Conservation (phyloP, 2,113 vertebrate species). For the Laterallus jamaicensis region DNA sequence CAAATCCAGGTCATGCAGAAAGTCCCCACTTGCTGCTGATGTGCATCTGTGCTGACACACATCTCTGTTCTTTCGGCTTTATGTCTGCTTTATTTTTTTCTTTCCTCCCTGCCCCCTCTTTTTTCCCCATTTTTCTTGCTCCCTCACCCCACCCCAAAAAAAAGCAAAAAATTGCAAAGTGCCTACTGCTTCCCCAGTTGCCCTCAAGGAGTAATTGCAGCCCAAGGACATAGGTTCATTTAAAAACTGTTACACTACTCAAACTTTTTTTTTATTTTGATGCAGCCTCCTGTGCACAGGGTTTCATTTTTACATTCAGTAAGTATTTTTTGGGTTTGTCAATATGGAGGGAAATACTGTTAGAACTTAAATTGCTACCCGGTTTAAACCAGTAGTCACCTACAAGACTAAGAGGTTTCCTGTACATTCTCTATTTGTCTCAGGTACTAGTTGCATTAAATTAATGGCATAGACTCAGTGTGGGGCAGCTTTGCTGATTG, state of each 20-base stretch:
- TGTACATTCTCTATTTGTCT: not conserved
- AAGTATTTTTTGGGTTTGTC: not conserved
- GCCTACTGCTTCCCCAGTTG: not conserved
- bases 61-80: not conserved
- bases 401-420: accelerated
- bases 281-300: not conserved
- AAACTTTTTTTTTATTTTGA: not conserved
- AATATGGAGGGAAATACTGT: not conserved
- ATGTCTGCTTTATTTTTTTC: not conserved
- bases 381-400: not conserved
- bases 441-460: not conserved
- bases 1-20: not conserved
- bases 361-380: not conserved
- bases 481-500: not conserved
- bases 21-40: not conserved
- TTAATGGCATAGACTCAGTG: not conserved
- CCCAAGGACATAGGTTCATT: not conserved
- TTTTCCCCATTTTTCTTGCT: no score
- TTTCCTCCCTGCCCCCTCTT: not conserved
- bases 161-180: not conserved
- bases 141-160: accelerated
- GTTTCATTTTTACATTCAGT: not conserved
- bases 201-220: not conserved
- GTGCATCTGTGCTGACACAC: not conserved
- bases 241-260: not conserved